Base-by-base conservation (phyloP, 2,888 invertebrate species). In the Saturnia japonica region DNA sequence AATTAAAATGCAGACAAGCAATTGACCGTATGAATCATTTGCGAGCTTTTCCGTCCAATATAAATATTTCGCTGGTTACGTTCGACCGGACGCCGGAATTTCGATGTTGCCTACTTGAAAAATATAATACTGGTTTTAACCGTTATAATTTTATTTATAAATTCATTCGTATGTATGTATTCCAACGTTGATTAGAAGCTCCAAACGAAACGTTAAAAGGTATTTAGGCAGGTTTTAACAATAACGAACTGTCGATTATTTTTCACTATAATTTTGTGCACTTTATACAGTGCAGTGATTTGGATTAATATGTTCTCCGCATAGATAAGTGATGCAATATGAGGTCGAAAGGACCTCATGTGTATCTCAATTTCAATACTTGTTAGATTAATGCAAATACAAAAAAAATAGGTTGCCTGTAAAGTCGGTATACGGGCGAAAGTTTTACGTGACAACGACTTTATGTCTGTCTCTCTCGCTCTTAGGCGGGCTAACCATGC, bases 21-120 rank as follows among this genome's bases (percentile, higher is more conserved):
- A 57, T 57, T 57, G 57, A 57, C 25, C 22, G 25, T 28, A 57
- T 57, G 57, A 57, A 57, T 57, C 57, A 57, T 57, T 12, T 25
- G 57, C 57, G 57, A 57, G 57, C 57, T 57, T 57, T 57, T 57
- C 57, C 57, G 57, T 57, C 57, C 57, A 57, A 57, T 57, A 57
- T 57, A 57, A 57, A 57, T 57, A 57, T 57, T 57, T 57, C 57
- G 57, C 25, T 25, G 57, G 25, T 57, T 57, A 57, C 57, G 57
- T 57, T 57, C 8, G 25, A 25, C 57, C 57, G 57, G 57, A 57
- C 57, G 57, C 57, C 57, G 57, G 57, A 57, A 57, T 57, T 57
- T 57, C 57, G 57, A 25, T 25, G 57, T 57, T n/a, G 57, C 25
- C 57, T 25, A 57, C 57, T 57, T 57, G 57, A 57, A 25, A 57